These are phyloP conservation scores for Chrysodeixis includens DNA, from an alignment of 2,888 invertebrate species.

Conservation along the genomic window DNA sequence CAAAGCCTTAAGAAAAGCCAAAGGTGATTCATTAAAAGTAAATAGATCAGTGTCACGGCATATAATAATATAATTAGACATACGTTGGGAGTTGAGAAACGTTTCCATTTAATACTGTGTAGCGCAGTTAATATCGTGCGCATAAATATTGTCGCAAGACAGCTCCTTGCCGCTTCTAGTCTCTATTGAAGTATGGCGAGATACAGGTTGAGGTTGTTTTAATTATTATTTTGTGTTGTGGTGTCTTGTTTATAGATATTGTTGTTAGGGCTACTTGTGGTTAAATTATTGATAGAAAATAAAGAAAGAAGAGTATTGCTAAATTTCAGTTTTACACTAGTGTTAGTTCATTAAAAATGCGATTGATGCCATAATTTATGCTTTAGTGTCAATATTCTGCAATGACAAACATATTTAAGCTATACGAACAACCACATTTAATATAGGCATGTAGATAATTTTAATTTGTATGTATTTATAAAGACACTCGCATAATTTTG, in stretches of 20 bases:
- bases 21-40: not conserved
- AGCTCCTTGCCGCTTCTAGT: slow-evolving; percentile 85
- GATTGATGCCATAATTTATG: no score
- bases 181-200: slow-evolving; percentile 86
- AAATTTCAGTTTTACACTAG: no score
- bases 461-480: no score
- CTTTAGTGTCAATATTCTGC: no score
- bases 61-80: slow-evolving; percentile 56
- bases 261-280: no score
- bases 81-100: slow-evolving; percentile 68
- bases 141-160: slow-evolving; percentile 89
- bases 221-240: not conserved
- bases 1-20: not conserved
- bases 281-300: no score
- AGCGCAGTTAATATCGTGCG: slow-evolving; percentile 87
- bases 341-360: no score
- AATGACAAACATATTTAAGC: no score
- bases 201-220: slow-evolving; percentile 69
- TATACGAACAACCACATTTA: no score
- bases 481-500: no score
- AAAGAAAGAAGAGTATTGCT: no score
- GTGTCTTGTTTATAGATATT: not conserved
- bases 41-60: slow-evolving; percentile 17
- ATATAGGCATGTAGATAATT: no score
- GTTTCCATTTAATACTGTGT: slow-evolving; percentile 76